Conservation (phyloP, 1,140 invertebrate species). For the Lethocerus indicus region DNA sequence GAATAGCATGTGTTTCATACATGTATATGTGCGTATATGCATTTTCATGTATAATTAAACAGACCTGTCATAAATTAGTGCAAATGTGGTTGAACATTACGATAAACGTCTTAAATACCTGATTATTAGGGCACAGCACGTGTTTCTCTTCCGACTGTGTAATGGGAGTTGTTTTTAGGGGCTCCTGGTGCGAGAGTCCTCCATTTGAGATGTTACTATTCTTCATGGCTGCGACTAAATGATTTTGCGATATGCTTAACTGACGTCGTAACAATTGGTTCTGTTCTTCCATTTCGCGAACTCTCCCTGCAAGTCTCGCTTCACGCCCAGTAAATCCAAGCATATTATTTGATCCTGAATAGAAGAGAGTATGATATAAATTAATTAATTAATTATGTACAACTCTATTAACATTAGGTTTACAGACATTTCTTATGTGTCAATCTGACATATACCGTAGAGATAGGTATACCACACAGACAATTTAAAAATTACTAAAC, state of each 20-base stretch:
- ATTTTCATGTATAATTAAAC: not conserved
- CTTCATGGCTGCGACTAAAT: slow-evolving; percentile 28
- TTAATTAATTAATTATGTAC: not conserved
- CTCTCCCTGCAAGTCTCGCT: slow-evolving; percentile 28
- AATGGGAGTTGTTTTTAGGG: too few species aligned
- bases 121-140: too few species aligned
- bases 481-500: not conserved
- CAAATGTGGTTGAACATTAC: too few species aligned
- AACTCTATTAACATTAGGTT: not conserved
- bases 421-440: not conserved
- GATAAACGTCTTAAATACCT: too few species aligned
- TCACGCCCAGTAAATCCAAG: slow-evolving; percentile 28
- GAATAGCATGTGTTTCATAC: too few species aligned
- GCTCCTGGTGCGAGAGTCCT: not conserved
- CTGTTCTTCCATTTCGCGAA: slow-evolving; percentile 34
- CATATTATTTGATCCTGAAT: slow-evolving; percentile 22
- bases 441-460: not conserved
- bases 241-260: slow-evolving; percentile 31
- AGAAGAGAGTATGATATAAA: not conserved
- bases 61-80: too few species aligned
- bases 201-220: slow-evolving; percentile 8
- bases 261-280: slow-evolving; percentile 30
- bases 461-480: not conserved
- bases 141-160: too few species aligned
- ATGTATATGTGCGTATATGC: too few species aligned